Evolutionary conservation across 2,797 vertebrate genomes (phyloP).

Genomic region (Channallabes apus): DNA sequence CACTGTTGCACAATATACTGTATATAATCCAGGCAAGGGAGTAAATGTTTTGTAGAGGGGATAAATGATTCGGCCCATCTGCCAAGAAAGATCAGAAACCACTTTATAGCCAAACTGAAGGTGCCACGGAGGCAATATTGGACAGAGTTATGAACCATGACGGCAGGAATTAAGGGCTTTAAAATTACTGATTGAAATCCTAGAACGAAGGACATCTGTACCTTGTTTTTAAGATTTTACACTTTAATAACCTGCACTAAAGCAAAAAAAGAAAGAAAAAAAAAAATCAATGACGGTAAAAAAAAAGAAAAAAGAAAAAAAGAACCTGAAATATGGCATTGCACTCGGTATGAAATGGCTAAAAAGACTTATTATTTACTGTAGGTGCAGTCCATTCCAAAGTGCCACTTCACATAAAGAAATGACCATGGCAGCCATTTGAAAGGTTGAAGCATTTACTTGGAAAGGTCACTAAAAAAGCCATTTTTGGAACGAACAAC

Average conservation of each 20-base stretch:
- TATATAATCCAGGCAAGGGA: constrained; percentile 33
- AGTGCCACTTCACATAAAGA: not conserved
- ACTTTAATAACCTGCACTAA: constrained; percentile 40
- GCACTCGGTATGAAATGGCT: not conserved
- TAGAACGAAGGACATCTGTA: constrained; percentile 29
- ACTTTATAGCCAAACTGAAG: constrained; percentile 44
- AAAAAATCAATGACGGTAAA: constrained; percentile 12
- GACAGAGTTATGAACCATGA: constrained; percentile 51
- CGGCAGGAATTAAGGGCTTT: constrained; percentile 42
- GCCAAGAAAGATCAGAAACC: constrained; percentile 39
- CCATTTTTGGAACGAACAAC: not conserved
- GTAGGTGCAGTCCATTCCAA: not conserved
- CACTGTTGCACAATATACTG: constrained; percentile 27
- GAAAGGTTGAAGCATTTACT: not conserved
- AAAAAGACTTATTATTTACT: not conserved
- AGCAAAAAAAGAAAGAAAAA: constrained; percentile 39
- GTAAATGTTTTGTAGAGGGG: constrained; percentile 39
- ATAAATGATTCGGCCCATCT: constrained; percentile 18
- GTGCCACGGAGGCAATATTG: constrained; percentile 40
- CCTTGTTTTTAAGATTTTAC: constrained; percentile 35
- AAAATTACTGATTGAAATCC: constrained; percentile 43
- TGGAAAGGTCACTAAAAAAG: too few relatives aligned
- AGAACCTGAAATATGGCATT: constrained; percentile 27
- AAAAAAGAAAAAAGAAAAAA: not conserved
- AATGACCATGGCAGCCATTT: not conserved